Evolutionary conservation across 2,113 vertebrate genomes (phyloP), one percentile per base, ranked within the genome.

Genomic region (Istiophorus platypterus): DNA sequence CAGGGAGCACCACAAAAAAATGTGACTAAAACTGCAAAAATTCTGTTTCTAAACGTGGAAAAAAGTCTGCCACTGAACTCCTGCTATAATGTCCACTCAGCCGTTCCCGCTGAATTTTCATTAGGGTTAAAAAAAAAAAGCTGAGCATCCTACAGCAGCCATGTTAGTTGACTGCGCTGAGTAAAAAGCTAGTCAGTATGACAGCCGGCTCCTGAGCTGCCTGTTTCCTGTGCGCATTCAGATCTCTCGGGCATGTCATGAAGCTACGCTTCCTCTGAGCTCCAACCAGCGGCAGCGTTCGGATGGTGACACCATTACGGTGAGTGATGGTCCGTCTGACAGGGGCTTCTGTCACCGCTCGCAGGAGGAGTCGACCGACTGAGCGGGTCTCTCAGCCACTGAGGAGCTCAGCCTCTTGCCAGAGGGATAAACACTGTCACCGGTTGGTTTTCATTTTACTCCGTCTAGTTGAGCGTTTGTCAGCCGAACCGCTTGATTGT

Each of bases 361-460:
- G 59, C 80, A 59, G 63, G 62, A 87, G 70, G 72, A 90, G 79
- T 84, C 87, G 72, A 85, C 80, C 37, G 83, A 87, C 76, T 87
- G 69, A 84, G 63, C 82, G 66, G 66, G 71, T 80, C 82, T 82
- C 86, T 81, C 74, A 62, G 86, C 79, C 59, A 76, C 85, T 14
- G 66, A 81, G 80, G 58, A 80, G 63, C 76, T 72, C 54, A 59
- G 86, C 85, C 64, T 67, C 79, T 75, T 87, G 81, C 89, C 83
- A 63, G 72, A 80, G 85, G 90, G 89, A 83, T 88, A 88, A 89
- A 91, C 79, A 92, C 76, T 76, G 88, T 80, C 83, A 70, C 63
- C 64, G 39, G 66, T 88, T 80, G 81, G 64, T 39, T 73, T 85
- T 13, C 72, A 85, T 86, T 84, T 81, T 59, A 49, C 74, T 62